These are phyloP conservation scores for Tipula confusa DNA, from an alignment of 2,888 invertebrate genomes.

Conservation along the genomic window DNA sequence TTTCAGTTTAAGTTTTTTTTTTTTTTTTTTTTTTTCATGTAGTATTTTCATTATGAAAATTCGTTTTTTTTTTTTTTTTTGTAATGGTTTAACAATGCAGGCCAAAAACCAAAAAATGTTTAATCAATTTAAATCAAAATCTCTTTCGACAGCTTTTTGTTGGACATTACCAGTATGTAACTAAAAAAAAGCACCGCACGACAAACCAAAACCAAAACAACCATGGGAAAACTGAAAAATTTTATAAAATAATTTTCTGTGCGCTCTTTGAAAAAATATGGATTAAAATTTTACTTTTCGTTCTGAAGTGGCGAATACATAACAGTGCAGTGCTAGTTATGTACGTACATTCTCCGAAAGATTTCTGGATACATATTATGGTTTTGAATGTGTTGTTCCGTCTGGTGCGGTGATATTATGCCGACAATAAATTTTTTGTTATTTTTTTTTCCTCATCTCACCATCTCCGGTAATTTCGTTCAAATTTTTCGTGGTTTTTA, in stretches of 20 bases:
- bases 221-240: not conserved
- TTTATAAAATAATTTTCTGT: not conserved
- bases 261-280: conserved; percentile 12
- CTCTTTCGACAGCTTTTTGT: not conserved
- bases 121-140: conserved; percentile 20
- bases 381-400: not conserved
- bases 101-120: not conserved
- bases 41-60: not conserved
- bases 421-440: not conserved
- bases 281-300: not conserved
- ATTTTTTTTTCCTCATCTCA: not conserved
- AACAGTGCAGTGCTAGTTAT: too few relatives aligned
- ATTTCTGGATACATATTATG: not conserved
- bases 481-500: not conserved
- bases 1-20: too few relatives aligned
- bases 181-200: not conserved
- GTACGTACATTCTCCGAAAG: not conserved
- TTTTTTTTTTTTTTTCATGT: not conserved
- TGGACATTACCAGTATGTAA: not conserved
- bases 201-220: not conserved
- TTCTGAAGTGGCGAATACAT: not conserved
- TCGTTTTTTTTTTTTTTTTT: not conserved
- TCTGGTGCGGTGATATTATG: not conserved
- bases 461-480: not conserved
- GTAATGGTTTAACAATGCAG: not conserved